These are phyloP conservation scores for Micromussa lordhowensis DNA, from an alignment of 92 coral and sea anemone genomes.

Conservation along the genomic window DNA sequence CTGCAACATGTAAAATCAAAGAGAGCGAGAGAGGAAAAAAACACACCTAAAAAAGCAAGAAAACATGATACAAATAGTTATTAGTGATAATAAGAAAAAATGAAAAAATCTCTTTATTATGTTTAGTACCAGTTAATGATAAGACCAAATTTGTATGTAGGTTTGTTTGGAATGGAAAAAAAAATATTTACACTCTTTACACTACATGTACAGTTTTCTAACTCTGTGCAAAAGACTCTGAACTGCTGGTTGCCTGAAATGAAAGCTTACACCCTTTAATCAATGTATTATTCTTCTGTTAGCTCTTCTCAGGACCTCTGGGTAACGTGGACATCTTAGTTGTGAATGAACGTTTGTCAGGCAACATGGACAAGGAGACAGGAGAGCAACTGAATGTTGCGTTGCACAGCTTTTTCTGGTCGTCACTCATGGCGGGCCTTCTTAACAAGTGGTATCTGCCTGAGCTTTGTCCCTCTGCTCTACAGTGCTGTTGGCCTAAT, in stretches of 20 bases:
- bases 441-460: constrained; percentile 90
- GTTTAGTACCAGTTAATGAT: no score
- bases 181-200: no score
- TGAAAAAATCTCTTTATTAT: no score
- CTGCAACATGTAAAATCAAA: no score
- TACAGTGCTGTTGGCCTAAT: constrained; percentile 98
- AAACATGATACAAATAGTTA: no score
- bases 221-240: background rate
- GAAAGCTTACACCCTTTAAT: background rate
- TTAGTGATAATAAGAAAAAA: no score
- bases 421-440: constrained; percentile 82
- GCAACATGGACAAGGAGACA: constrained; percentile 83
- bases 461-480: constrained; percentile 85
- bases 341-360: constrained; percentile 86
- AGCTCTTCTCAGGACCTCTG: constrained; percentile 89
- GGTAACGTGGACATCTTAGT: constrained; percentile 83
- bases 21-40: no score
- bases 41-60: no score
- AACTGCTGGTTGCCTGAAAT: background rate
- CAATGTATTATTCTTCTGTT: background rate
- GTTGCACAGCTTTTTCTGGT: constrained; percentile 90
- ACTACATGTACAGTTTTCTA: background rate
- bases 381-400: constrained; percentile 80
- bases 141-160: no score
- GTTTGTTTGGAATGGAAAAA: no score